Base-by-base conservation (phyloP, 1,140 invertebrate species). In the Formica exsecta region DNA sequence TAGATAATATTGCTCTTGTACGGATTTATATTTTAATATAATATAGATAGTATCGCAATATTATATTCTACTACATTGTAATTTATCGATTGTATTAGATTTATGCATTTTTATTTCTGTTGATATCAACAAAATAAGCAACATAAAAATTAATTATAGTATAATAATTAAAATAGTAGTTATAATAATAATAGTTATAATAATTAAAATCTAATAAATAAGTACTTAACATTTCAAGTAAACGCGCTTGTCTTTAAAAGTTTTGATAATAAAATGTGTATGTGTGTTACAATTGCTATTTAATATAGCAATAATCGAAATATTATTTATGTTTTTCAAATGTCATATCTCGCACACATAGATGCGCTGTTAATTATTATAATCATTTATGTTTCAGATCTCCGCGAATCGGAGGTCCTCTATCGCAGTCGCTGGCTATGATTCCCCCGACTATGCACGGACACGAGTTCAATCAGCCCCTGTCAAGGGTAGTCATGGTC, bases 401-500 rank as follows among this genome's bases (percentile, higher is more conserved):
- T 41, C 95, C 95, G 57, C 91, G 94, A 13, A 91, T 95, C 76
- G 95, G 95, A 88, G 95, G 95, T n/a, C 94, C 95, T 65, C 89
- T 95, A 32, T 95, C 94, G 6, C 95, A 95, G 86, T 95, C 95
- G 19, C 83, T 95, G 85, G 93, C 94, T 62, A 95, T 95, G 94
- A 95, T 95, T 71, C 95, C 95, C 61, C 95, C 95, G 8, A 96
- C 95, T 32, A 95, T 96, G 90, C 96, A 96, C 90, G 96, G 96
- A 16, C 96, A 96, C 90, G 96, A 96, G 87, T 96, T 95, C 88
- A 95, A 95, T 90, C 95, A 96, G 68, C 94, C 94, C 25, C 91
- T 95, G 62, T 96, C 96, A 85, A 93, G 96, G 90, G 96, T 96
- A 79, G 96, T 96, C 29, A 96, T 96, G 96, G 96, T 96, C 7